phyloP scores from a whole-genome alignment of 1,140 invertebrate genomes.

The Melanaphis sacchari region DNA sequence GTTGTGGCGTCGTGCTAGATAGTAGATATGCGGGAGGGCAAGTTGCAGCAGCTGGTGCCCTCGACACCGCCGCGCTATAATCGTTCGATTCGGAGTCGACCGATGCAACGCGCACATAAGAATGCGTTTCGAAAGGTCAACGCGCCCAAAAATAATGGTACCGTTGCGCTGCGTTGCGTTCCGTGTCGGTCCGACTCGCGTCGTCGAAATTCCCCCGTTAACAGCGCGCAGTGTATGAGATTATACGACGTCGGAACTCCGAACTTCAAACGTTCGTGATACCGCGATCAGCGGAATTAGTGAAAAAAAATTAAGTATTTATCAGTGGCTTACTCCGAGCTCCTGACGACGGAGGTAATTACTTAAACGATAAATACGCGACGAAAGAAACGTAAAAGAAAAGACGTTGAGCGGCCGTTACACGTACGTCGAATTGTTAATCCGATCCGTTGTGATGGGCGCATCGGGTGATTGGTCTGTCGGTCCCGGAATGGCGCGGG shows the following conservation, averaged over 20 bases:
- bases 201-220: background rate
- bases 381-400: background rate
- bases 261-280: background rate
- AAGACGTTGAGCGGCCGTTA: background rate
- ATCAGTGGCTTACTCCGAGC: background rate
- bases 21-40: background rate
- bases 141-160: background rate
- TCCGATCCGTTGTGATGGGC: background rate
- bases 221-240: background rate
- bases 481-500: background rate
- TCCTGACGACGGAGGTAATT: background rate
- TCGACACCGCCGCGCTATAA: background rate
- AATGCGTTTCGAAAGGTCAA: constrained; percentile 23
- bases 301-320: background rate
- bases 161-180: constrained; percentile 8
- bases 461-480: background rate
- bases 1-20: background rate
- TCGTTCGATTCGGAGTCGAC: background rate
- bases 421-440: background rate
- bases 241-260: background rate
- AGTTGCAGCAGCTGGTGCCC: background rate
- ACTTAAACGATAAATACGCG: background rate
- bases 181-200: background rate
- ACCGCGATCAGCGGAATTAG: background rate
- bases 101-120: background rate